These are phyloP conservation scores for Calephelis nemesis DNA, from an alignment of 1,140 invertebrate genomes.

Conservation along the genomic window DNA sequence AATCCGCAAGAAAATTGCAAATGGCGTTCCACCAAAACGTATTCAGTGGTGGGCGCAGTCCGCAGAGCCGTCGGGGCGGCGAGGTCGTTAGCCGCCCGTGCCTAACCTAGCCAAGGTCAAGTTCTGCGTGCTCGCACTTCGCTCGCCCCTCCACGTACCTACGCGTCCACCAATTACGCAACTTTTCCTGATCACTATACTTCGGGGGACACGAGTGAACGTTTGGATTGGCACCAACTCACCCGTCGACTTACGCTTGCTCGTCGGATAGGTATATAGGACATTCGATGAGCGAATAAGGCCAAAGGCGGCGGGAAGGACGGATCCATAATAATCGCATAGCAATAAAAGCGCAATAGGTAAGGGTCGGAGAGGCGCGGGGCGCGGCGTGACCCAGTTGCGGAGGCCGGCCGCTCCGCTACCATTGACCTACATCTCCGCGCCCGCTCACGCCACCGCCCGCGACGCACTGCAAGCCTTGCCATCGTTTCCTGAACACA, in stretches of 20 bases:
- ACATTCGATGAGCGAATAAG: background rate
- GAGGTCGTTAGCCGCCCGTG: conserved; percentile 39
- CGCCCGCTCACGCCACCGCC: conserved; percentile 38
- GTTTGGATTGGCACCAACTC: background rate
- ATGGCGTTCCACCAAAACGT: too few species aligned
- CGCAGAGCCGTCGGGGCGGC: conserved; percentile 24
- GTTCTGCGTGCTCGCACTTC: conserved; percentile 28
- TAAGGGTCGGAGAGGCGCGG: conserved; percentile 29
- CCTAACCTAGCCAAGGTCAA: conserved; percentile 42
- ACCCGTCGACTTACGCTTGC: background rate
- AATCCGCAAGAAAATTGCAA: too few species aligned
- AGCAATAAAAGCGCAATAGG: conserved; percentile 41
- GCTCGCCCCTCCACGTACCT: conserved; percentile 13
- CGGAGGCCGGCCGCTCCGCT: conserved; percentile 46
- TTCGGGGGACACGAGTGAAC: background rate
- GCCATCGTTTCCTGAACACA: background rate
- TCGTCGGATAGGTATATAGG: background rate
- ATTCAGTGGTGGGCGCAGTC: too few species aligned
- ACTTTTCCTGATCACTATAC: conserved; percentile 2
- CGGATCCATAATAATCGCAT: conserved; percentile 35
- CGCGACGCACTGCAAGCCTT: background rate
- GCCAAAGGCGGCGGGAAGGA: conserved; percentile 26
- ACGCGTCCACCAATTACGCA: background rate
- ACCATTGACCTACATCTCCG: conserved; percentile 63
- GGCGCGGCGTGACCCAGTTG: conserved; percentile 46